A percentile compares a stretch with the other conserved stretches of the same genome.
These are phyloP conservation scores for Hydroisotoma schaefferi DNA, from an alignment of 2,888 invertebrate species.

Conservation along the genomic window DNA sequence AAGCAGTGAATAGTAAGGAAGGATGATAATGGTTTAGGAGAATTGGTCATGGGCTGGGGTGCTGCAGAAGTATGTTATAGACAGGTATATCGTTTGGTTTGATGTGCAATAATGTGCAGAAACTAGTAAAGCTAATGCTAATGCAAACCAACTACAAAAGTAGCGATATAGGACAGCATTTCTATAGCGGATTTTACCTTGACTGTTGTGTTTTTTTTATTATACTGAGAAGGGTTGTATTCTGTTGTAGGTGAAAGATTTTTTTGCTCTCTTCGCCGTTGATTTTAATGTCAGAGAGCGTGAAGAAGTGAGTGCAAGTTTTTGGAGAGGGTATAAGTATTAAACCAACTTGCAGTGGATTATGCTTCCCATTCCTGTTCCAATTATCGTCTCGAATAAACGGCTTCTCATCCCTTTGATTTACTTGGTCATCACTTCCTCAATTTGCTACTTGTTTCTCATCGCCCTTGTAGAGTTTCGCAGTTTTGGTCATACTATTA, in stretches of 20 bases:
- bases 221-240: no score
- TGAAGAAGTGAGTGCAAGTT: constrained; percentile 21
- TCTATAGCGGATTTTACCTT: no score
- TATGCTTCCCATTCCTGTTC: constrained; percentile 47
- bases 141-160: no score
- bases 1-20: no score
- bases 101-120: neutral
- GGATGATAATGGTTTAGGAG: no score
- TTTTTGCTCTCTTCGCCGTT: constrained; percentile 27
- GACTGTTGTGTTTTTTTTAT: constrained; percentile 9
- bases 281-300: constrained; percentile 27
- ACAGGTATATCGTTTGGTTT: neutral
- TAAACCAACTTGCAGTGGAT: constrained; percentile 18
- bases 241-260: constrained; percentile 10
- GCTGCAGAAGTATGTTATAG: neutral
- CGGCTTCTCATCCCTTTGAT: constrained; percentile 40
- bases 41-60: constrained; percentile 2
- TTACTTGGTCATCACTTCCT: constrained; percentile 39
- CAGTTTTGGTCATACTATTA: no score
- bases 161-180: no score
- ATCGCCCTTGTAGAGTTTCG: constrained; percentile 31
- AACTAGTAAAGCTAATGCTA: no score
- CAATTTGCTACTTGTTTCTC: constrained; percentile 45
- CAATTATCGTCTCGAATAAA: constrained; percentile 41
- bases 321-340: neutral